phyloP scores from a whole-genome alignment of 2,888 invertebrate genomes.

The Phanerotoma sp. region DNA sequence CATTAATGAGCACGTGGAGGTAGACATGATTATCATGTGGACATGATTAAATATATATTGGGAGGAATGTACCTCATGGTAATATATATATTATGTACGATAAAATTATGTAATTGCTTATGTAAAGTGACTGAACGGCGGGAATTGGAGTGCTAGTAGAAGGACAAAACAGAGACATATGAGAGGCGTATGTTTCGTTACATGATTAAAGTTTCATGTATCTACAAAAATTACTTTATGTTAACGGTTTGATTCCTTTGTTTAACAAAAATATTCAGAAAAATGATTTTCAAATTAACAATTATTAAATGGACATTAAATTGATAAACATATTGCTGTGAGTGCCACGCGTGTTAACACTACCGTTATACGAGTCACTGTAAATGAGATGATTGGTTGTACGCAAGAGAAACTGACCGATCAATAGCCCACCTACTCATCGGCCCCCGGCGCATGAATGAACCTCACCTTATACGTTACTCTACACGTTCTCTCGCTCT shows the following conservation, averaged over 20 bases:
- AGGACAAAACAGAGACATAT: conserved; percentile 1
- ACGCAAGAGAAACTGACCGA: conserved; percentile 42
- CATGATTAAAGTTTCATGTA: neutral
- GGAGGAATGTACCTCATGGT: neutral
- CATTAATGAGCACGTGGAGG: conserved; percentile 43
- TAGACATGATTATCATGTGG: conserved; percentile 43
- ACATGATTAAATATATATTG: neutral
- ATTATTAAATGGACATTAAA: neutral
- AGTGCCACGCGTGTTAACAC: conserved; percentile 14
- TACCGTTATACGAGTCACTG: neutral
- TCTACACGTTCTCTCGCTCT: conserved; percentile 26
- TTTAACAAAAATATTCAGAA: neutral
- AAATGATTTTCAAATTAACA: neutral
- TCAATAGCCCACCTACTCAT: conserved; percentile 54
- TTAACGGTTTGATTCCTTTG: neutral
- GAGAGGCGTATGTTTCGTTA: neutral
- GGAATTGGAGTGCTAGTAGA: conserved; percentile 19
- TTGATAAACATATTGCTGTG: conserved; percentile 5
- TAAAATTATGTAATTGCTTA: conserved; percentile 27
- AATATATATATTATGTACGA: conserved; percentile 32
- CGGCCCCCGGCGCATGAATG: conserved; percentile 53
- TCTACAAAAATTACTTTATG: neutral
- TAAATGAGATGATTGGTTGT: conserved; percentile 24
- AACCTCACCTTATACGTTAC: conserved; percentile 49
- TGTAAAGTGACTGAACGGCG: neutral